phyloP scores from a whole-genome alignment of 2,888 invertebrate species.

The Tachina grossa region DNA sequence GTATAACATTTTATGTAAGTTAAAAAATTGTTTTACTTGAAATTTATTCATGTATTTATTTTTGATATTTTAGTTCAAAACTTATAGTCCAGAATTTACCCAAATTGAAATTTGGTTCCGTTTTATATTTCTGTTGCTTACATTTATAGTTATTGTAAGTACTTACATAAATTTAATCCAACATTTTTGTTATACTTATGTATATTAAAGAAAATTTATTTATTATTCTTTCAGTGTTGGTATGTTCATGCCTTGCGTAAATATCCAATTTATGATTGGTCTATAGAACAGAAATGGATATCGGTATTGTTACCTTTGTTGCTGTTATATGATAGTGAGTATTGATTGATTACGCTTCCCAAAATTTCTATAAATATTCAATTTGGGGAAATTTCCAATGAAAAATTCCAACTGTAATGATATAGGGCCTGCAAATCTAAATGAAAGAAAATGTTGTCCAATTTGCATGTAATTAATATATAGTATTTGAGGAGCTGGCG shows the following conservation, averaged over 20 bases:
- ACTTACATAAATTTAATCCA: neutral
- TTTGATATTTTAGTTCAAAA: constrained; percentile 91
- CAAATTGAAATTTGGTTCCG: constrained; percentile 99
- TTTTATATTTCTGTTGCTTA: constrained; percentile 94
- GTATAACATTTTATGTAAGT: constrained; percentile 93
- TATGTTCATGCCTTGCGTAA: constrained; percentile 94
- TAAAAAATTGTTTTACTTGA: neutral
- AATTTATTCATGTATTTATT: neutral
- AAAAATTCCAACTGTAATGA: too few species aligned
- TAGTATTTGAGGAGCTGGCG: too few species aligned
- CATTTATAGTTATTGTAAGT: constrained; percentile 93
- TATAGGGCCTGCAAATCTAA: too few species aligned
- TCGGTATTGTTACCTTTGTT: constrained; percentile 93
- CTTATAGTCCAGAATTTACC: constrained; percentile 97
- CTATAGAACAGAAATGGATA: constrained; percentile 99
- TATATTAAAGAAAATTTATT: constrained; percentile 5
- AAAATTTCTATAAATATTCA: too few species aligned
- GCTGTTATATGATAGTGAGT: constrained; percentile 95
- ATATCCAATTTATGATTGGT: constrained; percentile 96
- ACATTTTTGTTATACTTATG: neutral
- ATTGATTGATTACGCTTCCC: neutral
- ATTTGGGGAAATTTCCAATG: too few species aligned
- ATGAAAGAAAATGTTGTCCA: too few species aligned
- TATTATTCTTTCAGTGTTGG: constrained; percentile 89
- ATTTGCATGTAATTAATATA: too few species aligned